These are phyloP conservation scores for Festucalex cinctus DNA, from an alignment of 2,113 vertebrate genomes.

Conservation along the genomic window DNA sequence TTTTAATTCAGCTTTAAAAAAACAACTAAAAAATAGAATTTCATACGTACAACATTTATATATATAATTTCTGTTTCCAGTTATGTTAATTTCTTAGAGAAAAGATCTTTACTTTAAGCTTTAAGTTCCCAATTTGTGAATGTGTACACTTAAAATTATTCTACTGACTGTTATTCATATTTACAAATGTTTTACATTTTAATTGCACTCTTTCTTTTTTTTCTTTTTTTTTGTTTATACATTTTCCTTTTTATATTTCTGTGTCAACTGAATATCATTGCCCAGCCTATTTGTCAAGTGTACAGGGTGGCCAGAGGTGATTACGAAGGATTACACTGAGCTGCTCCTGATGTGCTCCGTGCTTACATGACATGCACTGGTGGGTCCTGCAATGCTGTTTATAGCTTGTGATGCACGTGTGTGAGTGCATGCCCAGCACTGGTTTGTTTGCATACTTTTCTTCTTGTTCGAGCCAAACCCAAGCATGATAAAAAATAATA, in stretches of 20 bases:
- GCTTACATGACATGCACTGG: constrained; percentile 16
- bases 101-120: too few species aligned
- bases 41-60: too few species aligned
- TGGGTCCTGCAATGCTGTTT: constrained; percentile 17
- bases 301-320: constrained; percentile 44
- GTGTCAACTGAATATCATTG: constrained; percentile 28
- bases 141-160: too few species aligned
- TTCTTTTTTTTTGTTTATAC: background rate
- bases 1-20: too few species aligned
- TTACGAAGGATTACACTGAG: constrained; percentile 52
- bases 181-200: background rate
- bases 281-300: constrained; percentile 36
- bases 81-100: too few species aligned
- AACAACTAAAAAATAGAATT: too few species aligned
- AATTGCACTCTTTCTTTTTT: background rate
- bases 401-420: constrained; percentile 15
- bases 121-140: too few species aligned
- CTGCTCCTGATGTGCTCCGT: constrained; percentile 40
- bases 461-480: constrained; percentile 33
- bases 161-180: too few species aligned
- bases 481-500: constrained; percentile 27
- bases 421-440: constrained; percentile 16
- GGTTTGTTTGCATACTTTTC: constrained; percentile 40
- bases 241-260: background rate
- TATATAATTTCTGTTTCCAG: too few species aligned